phyloP scores from a whole-genome alignment of 2,888 invertebrate species.

The Strigamia maritima region DNA sequence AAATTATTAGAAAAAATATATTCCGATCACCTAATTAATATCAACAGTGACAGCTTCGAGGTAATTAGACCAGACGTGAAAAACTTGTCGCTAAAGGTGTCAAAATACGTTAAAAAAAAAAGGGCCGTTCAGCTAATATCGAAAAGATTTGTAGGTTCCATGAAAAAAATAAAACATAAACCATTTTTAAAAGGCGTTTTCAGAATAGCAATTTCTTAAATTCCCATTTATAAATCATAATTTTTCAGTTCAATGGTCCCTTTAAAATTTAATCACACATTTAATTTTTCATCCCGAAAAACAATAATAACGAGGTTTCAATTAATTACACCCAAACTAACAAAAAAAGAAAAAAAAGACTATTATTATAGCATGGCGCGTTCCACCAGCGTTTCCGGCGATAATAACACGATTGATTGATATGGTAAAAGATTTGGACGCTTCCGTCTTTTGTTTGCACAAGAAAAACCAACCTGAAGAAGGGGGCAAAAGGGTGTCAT shows the following conservation, averaged over 20 bases:
- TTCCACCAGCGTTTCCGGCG: conserved; percentile 12
- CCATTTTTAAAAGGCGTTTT: neutral
- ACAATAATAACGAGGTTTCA: neutral
- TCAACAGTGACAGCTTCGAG: neutral
- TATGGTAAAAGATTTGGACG: conserved; percentile 19
- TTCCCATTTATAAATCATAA: too few relatives aligned
- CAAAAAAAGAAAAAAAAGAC: neutral
- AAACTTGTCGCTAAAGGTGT: conserved; percentile 4
- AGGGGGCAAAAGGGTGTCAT: neutral
- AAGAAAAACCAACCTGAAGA: conserved; percentile 9
- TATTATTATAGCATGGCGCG: neutral
- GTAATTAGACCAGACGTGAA: neutral
- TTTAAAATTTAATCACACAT: neutral
- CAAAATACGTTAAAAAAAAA: neutral
- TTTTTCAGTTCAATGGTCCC: neutral
- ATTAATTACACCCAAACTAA: neutral
- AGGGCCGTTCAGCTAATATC: neutral
- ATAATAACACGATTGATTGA: conserved; percentile 15
- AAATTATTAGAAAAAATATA: neutral
- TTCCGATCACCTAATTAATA: neutral
- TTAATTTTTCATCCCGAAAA: neutral
- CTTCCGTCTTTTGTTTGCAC: conserved; percentile 19
- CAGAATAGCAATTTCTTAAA: too few relatives aligned
- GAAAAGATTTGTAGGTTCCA: neutral
- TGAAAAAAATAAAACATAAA: neutral